phyloP scores from a whole-genome alignment of 2,888 invertebrate genomes.

The Pristionchus exspectatus region DNA sequence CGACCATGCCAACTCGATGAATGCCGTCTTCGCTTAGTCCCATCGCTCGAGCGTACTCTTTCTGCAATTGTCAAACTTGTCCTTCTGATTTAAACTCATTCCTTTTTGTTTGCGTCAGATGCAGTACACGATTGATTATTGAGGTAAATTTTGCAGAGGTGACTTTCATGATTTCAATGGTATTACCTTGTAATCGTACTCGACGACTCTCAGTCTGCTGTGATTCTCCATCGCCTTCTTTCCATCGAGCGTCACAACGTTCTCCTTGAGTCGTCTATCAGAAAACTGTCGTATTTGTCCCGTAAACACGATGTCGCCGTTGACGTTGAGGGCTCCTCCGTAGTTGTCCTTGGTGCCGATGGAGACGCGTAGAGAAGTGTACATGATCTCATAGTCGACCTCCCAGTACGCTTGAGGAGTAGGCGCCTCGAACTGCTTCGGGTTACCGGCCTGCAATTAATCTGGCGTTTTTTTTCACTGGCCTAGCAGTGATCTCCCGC shows the following conservation, averaged over 20 bases:
- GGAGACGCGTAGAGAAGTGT: constrained; percentile 91
- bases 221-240: constrained; percentile 93
- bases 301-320: constrained; percentile 93
- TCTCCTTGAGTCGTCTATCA: constrained; percentile 92
- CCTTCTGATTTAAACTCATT: neutral
- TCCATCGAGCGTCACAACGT: constrained; percentile 89
- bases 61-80: constrained; percentile 84
- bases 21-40: constrained; percentile 86
- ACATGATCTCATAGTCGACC: constrained; percentile 90
- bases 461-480: too few relatives aligned
- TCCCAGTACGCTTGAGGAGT: constrained; percentile 96
- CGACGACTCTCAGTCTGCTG: constrained; percentile 91
- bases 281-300: constrained; percentile 84
- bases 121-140: too few relatives aligned
- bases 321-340: constrained; percentile 88
- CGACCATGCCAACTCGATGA: constrained; percentile 85
- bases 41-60: constrained; percentile 89
- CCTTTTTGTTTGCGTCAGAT: too few relatives aligned
- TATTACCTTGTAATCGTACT: constrained; percentile 83
- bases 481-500: too few relatives aligned
- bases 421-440: constrained; percentile 95
- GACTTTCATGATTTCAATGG: neutral
- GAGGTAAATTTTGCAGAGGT: too few relatives aligned
- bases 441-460: constrained; percentile 91
- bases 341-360: constrained; percentile 89